Evolutionary conservation across 2,888 invertebrate species (phyloP).

Genomic region (Yponomeuta sedellus): DNA sequence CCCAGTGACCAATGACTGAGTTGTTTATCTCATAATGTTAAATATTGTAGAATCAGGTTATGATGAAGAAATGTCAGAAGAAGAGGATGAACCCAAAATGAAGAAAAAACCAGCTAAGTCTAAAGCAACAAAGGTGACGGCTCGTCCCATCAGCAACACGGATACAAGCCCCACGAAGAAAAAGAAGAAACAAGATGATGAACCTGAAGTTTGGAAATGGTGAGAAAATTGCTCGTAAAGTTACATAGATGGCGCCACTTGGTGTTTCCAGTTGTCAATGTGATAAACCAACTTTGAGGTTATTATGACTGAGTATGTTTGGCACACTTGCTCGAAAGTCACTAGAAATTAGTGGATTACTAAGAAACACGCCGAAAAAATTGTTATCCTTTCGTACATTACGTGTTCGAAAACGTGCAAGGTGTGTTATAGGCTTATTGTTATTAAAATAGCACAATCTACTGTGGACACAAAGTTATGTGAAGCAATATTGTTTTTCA

Average conservation of each 20-base stretch:
- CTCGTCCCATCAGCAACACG: conserved; percentile 41
- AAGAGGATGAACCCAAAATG: conserved; percentile 78
- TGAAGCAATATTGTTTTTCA: conserved; percentile 45
- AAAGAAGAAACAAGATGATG: conserved; percentile 89
- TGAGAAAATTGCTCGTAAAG: conserved; percentile 52
- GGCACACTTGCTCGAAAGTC: conserved; percentile 34
- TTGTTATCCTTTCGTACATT: background rate
- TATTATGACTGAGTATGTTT: conserved; percentile 42
- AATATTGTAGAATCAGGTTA: conserved; percentile 62
- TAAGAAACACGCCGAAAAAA: conserved; percentile 6
- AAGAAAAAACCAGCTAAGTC: conserved; percentile 47
- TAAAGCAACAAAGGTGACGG: conserved; percentile 46
- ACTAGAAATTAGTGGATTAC: conserved; percentile 31
- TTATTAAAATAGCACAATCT: background rate
- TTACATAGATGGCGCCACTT: conserved; percentile 3
- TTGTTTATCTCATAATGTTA: background rate
- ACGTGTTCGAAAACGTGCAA: conserved; percentile 2
- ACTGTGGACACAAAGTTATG: background rate
- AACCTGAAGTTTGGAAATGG: conserved; percentile 94
- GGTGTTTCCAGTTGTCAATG: conserved; percentile 18
- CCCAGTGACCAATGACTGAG: background rate
- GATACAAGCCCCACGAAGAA: conserved; percentile 76
- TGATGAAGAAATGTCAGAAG: conserved; percentile 74
- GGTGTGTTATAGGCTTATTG: background rate
- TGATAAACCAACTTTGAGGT: conserved; percentile 36